Evolutionary conservation across 2,888 invertebrate species (phyloP), one percentile per base, ranked within the genome.

Genomic region (Diplazon laetatorius): DNA sequence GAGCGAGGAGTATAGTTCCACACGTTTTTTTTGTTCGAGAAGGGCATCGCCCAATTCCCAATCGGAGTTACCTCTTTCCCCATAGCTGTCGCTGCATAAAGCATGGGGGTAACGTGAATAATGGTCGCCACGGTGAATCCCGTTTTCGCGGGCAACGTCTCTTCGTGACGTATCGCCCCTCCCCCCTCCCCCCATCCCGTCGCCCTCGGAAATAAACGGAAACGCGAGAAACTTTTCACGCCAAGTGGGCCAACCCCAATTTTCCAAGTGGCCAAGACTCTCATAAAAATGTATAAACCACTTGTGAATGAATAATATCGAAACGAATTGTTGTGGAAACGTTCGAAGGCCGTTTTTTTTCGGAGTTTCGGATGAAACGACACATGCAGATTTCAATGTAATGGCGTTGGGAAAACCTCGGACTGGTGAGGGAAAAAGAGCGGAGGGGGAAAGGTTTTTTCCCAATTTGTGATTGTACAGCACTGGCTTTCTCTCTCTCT

Each of bases 61-160:
- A 66, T 30, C 30, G 20, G 20, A 12, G 22, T 50, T 12, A 25
- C 44, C 66, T 79, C 62, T 68, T 79, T 79, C 71, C 63, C 52
- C 52, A 66, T 68, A 42, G 48, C 55, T 77, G 74, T 66, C 72
- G 57, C 65, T 82, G 80, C 82, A 80, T 82, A 80, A 82, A 65
- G 71, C 80, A 82, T 80, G 82, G 78, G 78, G 46, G n/a, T n/a
- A n/a, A 72, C 78, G 76, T 82, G 76, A 82, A 80, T 80, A 81
- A 82, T 76, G 71, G 80, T 78, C 66, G 44, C 73, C 73, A 72
- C 57, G 46, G 30, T 30, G 57, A 66, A 69, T 57, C 62, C 37
- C 63, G 22, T 39, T 74, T 63, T 60, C 22, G 55, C 6, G 30
- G 30, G n/a, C 71, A 35, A 68, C 73, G 70, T 68, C 65, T 79